A percentile compares a stretch with the other conserved stretches of the same genome.
Evolutionary conservation across 1,140 invertebrate genomes (phyloP).

Genomic region (Helicorthomorpha holstii): DNA sequence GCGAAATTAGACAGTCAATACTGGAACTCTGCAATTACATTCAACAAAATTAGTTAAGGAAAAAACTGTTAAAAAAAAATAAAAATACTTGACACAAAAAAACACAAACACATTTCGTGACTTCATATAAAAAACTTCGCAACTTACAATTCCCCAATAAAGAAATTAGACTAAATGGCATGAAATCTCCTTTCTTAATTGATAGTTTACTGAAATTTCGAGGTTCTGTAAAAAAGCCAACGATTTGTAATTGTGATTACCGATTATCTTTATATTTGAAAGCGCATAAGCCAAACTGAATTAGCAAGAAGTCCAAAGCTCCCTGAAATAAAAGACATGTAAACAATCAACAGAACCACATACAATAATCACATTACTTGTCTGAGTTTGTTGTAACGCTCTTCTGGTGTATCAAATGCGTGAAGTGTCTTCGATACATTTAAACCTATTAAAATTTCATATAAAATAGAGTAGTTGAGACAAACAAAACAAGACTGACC

Average conservation of each 20-base stretch:
- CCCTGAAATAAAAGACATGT: constrained; percentile 16
- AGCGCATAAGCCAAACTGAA: constrained; percentile 50
- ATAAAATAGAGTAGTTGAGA: background rate
- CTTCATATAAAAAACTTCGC: background rate
- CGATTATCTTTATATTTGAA: constrained; percentile 24
- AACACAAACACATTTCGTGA: constrained; percentile 33
- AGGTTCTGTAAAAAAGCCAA: background rate
- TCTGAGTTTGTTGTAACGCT: constrained; percentile 51
- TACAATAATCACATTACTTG: constrained; percentile 21
- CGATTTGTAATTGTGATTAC: constrained; percentile 28
- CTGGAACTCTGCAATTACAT: constrained; percentile 37
- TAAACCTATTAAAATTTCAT: constrained; percentile 33
- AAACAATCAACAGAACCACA: constrained; percentile 1
- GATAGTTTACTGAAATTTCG: background rate
- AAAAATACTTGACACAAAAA: constrained; percentile 50
- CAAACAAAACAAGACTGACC: constrained; percentile 9
- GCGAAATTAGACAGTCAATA: constrained; percentile 53
- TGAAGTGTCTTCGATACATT: constrained; percentile 35
- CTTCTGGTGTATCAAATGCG: constrained; percentile 48
- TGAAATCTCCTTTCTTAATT: background rate
- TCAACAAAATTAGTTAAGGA: background rate
- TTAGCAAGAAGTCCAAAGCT: constrained; percentile 48
- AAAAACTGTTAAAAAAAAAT: background rate
- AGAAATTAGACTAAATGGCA: background rate
- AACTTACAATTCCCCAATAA: background rate